phyloP scores from a whole-genome alignment of 1,140 invertebrate genomes.

The Holotrichia oblita region DNA sequence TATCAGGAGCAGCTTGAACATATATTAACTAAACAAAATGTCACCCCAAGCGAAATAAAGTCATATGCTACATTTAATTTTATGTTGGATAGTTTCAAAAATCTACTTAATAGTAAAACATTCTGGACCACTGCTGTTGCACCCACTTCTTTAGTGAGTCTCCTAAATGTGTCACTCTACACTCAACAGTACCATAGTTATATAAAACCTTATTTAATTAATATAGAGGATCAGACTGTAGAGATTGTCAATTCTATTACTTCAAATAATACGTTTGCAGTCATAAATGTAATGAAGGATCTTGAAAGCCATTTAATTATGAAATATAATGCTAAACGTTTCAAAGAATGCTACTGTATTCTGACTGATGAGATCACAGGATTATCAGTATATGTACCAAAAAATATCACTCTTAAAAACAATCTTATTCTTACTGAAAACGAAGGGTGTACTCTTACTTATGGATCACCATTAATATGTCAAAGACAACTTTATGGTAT shows the following conservation, averaged over 20 bases:
- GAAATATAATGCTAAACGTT: not conserved
- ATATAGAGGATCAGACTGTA: not conserved
- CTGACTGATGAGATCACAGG: not conserved
- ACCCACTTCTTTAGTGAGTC: not conserved
- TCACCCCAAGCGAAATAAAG: not conserved
- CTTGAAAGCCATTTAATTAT: not conserved
- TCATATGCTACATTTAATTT: not conserved
- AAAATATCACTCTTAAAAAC: not conserved
- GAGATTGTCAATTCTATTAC: not conserved
- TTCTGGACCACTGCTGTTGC: not conserved
- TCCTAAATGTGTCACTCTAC: not conserved
- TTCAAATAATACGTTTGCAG: not conserved
- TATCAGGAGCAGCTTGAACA: not conserved
- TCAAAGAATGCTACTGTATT: not conserved
- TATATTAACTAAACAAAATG: not conserved
- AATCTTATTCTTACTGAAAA: not conserved
- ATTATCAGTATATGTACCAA: not conserved
- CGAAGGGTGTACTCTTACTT: not conserved
- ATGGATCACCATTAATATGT: not conserved
- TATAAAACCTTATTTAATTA: not conserved
- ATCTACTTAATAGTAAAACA: not conserved
- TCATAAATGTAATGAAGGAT: not conserved
- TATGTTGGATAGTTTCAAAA: not conserved
- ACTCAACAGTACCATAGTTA: not conserved
- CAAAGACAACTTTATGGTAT: not conserved